Conservation (phyloP, 2,113 vertebrate genomes). For the Toxostoma redivivum region DNA sequence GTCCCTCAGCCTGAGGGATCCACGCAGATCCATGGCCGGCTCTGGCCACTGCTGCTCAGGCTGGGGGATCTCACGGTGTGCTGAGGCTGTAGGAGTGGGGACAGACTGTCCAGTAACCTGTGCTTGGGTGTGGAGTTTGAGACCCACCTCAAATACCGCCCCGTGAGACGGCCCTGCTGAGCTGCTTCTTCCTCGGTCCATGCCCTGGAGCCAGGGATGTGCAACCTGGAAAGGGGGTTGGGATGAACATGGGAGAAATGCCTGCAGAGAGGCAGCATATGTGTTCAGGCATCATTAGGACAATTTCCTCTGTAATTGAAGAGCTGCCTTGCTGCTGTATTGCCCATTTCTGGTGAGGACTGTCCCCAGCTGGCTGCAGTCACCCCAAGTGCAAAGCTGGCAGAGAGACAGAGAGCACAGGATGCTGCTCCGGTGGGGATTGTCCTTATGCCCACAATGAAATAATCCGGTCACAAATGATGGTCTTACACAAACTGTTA, state of each 20-base stretch:
- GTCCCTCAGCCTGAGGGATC: background rate
- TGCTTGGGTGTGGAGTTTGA: background rate
- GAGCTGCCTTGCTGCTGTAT: background rate
- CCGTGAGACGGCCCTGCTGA: background rate
- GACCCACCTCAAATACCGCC: rapidly evolving
- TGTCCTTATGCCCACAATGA: background rate
- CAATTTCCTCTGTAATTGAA: background rate
- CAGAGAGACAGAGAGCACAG: background rate
- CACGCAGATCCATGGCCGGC: background rate
- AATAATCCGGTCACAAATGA: background rate
- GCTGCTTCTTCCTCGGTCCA: rapidly evolving
- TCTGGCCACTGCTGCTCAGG: background rate
- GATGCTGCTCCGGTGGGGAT: background rate
- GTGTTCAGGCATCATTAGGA: background rate
- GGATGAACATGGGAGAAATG: rapidly evolving
- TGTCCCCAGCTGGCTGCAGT: background rate
- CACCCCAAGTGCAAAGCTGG: background rate
- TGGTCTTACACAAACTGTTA: background rate
- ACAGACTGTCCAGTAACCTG: background rate
- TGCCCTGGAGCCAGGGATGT: background rate
- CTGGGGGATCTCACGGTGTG: background rate
- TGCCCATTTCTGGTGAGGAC: background rate
- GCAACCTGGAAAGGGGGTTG: background rate
- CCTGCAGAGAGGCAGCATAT: background rate
- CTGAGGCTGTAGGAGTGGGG: background rate